These are phyloP conservation scores for Montipora cactus DNA, from an alignment of 64 coral and sea anemone genomes.

Conservation along the genomic window DNA sequence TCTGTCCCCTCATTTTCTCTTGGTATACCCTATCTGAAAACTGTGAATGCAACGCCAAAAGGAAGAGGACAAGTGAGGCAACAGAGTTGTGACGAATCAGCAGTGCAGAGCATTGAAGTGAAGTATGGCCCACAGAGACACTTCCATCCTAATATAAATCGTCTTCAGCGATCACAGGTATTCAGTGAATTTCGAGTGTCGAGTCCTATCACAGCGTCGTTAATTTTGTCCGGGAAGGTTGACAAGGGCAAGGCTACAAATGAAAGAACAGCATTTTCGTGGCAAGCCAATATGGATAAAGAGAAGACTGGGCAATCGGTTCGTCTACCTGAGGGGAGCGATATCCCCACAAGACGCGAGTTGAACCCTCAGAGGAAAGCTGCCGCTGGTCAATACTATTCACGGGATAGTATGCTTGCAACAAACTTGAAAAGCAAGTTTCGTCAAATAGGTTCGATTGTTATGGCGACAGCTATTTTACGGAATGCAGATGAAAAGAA, in stretches of 20 bases:
- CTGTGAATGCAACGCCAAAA: neutral
- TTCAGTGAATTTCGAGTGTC: neutral
- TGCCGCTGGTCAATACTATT: neutral
- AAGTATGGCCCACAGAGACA: neutral
- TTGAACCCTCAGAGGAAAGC: neutral
- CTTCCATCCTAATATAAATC: neutral
- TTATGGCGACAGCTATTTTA: conserved; percentile 50
- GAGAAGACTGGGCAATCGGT: neutral
- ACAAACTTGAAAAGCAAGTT: conserved; percentile 60
- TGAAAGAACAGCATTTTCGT: neutral
- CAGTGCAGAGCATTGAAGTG: neutral
- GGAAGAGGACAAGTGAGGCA: neutral
- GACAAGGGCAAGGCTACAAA: neutral
- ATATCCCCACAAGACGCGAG: neutral
- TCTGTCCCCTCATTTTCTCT: too few relatives aligned
- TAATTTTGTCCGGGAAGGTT: neutral
- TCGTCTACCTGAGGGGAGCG: neutral
- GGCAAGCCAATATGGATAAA: neutral
- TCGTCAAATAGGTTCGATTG: conserved; percentile 42
- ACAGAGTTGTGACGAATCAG: neutral
- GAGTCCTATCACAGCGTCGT: neutral
- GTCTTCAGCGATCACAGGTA: neutral
- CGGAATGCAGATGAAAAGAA: conserved; percentile 9
- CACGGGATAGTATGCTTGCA: conserved; percentile 34
- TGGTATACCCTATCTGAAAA: neutral